phyloP scores from a whole-genome alignment of 1,140 invertebrate species.

The Episyrphus balteatus region DNA sequence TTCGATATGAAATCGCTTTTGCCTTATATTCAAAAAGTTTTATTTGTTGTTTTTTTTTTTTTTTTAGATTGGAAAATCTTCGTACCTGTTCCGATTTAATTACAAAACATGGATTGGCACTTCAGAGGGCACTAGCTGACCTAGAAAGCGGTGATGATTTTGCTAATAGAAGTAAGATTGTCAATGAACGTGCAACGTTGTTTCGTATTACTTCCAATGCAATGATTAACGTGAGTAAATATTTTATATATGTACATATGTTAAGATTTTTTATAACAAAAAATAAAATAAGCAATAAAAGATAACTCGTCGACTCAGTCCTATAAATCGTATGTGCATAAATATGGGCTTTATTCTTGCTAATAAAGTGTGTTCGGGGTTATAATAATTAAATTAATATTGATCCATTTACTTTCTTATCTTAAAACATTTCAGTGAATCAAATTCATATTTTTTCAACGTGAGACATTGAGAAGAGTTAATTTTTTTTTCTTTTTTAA shows the following conservation, averaged over 20 bases:
- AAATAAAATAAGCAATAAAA: neutral
- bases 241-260: neutral
- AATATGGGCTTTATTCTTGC: too few relatives aligned
- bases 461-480: too few relatives aligned
- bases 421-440: too few relatives aligned
- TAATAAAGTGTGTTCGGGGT: too few relatives aligned
- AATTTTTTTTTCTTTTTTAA: too few relatives aligned
- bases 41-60: neutral
- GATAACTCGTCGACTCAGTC: too few relatives aligned
- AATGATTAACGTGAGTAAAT: conserved; percentile 83
- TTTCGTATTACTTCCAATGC: conserved; percentile 90
- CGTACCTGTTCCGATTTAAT: conserved; percentile 85
- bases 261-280: neutral
- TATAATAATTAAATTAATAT: too few relatives aligned
- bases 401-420: too few relatives aligned
- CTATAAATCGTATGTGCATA: neutral
- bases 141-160: conserved; percentile 60
- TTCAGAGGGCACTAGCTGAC: conserved; percentile 77
- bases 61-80: conserved; percentile 61
- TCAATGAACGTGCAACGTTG: conserved; percentile 72
- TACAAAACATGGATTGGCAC: conserved; percentile 68
- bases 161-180: conserved; percentile 33
- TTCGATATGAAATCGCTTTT: too few relatives aligned
- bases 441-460: too few relatives aligned
- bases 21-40: neutral